A percentile compares a stretch with the other conserved stretches of the same genome.
phyloP scores from a whole-genome alignment of 2,797 vertebrate species.

The Vipera ursinii region DNA sequence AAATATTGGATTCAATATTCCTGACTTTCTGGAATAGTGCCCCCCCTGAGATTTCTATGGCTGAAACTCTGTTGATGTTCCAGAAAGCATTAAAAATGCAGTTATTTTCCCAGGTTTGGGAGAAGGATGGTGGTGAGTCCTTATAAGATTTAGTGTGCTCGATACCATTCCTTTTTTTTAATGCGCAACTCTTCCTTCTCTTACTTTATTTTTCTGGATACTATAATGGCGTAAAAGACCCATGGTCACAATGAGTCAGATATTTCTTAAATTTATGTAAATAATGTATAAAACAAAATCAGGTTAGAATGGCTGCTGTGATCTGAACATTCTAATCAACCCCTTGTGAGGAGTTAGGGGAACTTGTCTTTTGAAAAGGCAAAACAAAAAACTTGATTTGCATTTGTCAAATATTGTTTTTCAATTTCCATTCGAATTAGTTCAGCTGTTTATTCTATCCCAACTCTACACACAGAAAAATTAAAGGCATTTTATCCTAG shows the following conservation, averaged over 20 bases:
- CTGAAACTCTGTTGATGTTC: background rate
- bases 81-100: background rate
- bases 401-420: background rate
- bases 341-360: background rate
- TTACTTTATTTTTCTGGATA: background rate
- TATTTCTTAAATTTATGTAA: background rate
- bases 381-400: background rate
- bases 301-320: background rate
- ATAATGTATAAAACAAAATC: background rate
- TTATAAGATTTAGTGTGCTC: background rate
- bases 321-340: background rate
- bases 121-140: background rate
- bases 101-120: background rate
- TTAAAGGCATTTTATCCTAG: background rate
- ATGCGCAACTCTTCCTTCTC: background rate
- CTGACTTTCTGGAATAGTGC: background rate
- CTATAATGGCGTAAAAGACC: background rate
- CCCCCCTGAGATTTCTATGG: background rate
- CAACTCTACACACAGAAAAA: background rate
- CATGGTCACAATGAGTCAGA: background rate
- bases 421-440: background rate
- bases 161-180: background rate
- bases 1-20: background rate
- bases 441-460: background rate
- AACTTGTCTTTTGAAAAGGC: background rate